Evolutionary conservation across 2,797 vertebrate species (phyloP).

Genomic region (Podarcis lilfordi): DNA sequence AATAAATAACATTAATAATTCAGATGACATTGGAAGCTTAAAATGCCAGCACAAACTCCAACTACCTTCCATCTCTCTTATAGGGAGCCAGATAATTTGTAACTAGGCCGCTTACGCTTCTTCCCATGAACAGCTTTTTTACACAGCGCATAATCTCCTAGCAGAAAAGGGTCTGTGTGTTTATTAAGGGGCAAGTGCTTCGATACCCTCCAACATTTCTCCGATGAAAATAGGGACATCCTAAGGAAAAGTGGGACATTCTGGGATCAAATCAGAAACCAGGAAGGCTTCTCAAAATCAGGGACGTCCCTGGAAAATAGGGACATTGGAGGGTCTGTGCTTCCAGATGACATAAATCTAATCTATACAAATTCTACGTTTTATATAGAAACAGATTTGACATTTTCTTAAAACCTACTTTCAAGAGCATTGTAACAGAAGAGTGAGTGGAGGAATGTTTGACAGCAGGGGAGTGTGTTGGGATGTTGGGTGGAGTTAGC

Average conservation of each 20-base stretch:
- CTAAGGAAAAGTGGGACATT: too few relatives aligned
- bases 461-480: too few relatives aligned
- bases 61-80: not conserved
- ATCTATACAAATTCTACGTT: not conserved
- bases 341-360: not conserved
- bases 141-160: not conserved
- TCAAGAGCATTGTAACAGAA: not conserved
- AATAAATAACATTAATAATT: slow-evolving; percentile 5
- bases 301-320: too few relatives aligned
- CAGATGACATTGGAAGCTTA: not conserved
- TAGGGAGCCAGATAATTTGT: not conserved
- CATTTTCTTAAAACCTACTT: not conserved
- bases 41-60: not conserved
- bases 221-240: too few relatives aligned
- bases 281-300: too few relatives aligned
- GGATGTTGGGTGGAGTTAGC: too few relatives aligned
- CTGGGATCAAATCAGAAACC: too few relatives aligned
- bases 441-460: too few relatives aligned
- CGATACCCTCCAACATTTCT: not conserved
- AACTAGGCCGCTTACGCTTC: not conserved
- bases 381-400: not conserved
- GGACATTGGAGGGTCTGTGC: too few relatives aligned
- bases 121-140: not conserved
- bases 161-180: not conserved
- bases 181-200: not conserved